A percentile compares a stretch with the other conserved stretches of the same genome.
Evolutionary conservation across 2,113 vertebrate genomes (phyloP).

Genomic region (Sylvia atricapilla): DNA sequence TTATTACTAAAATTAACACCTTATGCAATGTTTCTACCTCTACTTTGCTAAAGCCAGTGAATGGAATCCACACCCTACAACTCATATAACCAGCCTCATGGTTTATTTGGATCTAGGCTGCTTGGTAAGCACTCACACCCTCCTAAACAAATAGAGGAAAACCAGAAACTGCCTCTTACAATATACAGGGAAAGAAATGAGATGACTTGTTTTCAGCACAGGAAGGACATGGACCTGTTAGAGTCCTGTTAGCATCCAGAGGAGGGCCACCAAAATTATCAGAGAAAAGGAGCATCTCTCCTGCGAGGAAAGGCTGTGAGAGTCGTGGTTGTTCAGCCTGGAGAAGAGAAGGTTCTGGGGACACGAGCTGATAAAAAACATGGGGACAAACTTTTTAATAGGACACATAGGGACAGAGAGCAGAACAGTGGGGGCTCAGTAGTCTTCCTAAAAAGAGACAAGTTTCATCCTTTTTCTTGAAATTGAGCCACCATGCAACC

Average conservation of each 20-base stretch:
- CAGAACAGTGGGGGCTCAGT: neutral
- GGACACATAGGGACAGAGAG: neutral
- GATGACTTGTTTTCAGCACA: neutral
- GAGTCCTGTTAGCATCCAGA: neutral
- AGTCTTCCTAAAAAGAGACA: neutral
- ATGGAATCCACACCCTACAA: neutral
- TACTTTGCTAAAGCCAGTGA: neutral
- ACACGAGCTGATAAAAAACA: neutral
- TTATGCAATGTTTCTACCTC: neutral
- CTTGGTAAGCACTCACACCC: neutral
- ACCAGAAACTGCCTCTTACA: neutral
- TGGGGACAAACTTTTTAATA: neutral
- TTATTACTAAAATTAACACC: neutral
- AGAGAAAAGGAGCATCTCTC: neutral
- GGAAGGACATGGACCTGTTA: neutral
- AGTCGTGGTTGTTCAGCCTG: neutral
- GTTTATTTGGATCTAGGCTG: neutral
- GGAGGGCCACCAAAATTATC: neutral
- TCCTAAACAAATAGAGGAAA: neutral
- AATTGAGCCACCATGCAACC: neutral
- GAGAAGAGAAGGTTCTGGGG: neutral
- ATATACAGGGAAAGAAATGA: neutral
- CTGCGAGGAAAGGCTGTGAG: neutral
- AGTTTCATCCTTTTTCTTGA: neutral
- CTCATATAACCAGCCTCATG: neutral